phyloP scores from a whole-genome alignment of 2,888 invertebrate genomes.

The Theodoxus fluviatilis region DNA sequence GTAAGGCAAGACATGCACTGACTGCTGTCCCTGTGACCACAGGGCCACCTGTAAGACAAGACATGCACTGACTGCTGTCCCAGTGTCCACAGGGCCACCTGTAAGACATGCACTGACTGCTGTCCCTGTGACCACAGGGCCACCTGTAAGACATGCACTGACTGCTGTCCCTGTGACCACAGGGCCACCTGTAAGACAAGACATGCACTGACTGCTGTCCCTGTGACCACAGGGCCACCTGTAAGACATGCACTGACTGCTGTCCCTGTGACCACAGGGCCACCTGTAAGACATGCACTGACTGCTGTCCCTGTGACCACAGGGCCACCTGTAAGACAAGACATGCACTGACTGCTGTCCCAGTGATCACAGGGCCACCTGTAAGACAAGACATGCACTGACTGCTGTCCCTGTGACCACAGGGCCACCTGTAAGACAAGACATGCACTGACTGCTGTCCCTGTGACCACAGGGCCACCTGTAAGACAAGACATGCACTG shows the following conservation, averaged over 20 bases:
- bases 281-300: conserved; percentile 69
- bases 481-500: too few species aligned
- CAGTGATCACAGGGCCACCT: conserved; percentile 88
- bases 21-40: conserved; percentile 93
- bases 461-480: conserved; percentile 88
- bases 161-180: conserved; percentile 93
- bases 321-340: conserved; percentile 77
- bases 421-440: conserved; percentile 77
- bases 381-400: too few species aligned
- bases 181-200: conserved; percentile 77
- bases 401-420: conserved; percentile 93
- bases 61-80: too few species aligned
- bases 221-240: conserved; percentile 88
- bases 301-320: conserved; percentile 93
- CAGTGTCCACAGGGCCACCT: conserved; percentile 88
- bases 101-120: too few species aligned
- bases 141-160: conserved; percentile 69
- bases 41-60: conserved; percentile 77
- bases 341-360: too few species aligned
- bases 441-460: too few species aligned
- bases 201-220: too few species aligned
- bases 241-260: too few species aligned
- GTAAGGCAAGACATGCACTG: too few species aligned
- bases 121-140: conserved; percentile 96
- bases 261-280: conserved; percentile 96